These are phyloP conservation scores for Drosophila atroscutellata DNA, from an alignment of 2,888 invertebrate species.

Conservation along the genomic window DNA sequence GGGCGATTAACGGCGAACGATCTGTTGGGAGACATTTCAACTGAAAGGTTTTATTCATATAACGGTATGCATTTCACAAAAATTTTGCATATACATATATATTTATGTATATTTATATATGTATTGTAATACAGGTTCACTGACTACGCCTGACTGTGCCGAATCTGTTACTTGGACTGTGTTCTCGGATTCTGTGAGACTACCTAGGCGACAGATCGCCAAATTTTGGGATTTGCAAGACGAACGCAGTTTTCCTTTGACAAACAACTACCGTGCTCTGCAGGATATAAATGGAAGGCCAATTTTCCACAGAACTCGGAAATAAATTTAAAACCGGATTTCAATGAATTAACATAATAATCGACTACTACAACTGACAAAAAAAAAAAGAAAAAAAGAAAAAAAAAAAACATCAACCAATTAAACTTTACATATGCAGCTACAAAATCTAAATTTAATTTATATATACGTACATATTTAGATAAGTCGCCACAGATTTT, in stretches of 20 bases:
- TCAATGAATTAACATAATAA: background rate
- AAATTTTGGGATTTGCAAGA: slow-evolving; percentile 53
- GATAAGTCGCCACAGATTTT: background rate
- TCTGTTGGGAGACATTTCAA: slow-evolving; percentile 68
- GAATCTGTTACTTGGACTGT: slow-evolving; percentile 91
- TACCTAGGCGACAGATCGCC: slow-evolving; percentile 68
- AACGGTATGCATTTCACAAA: slow-evolving; percentile 60
- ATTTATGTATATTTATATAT: background rate
- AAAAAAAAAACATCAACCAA: slow-evolving; percentile 5
- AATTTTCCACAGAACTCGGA: slow-evolving; percentile 35
- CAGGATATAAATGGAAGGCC: slow-evolving; percentile 48
- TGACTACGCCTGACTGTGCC: slow-evolving; percentile 90
- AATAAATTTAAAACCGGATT: background rate
- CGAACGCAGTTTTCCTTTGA: slow-evolving; percentile 27
- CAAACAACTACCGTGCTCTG: slow-evolving; percentile 52
- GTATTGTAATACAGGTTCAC: slow-evolving; percentile 86
- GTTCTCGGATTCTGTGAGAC: slow-evolving; percentile 85
- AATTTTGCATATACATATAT: background rate
- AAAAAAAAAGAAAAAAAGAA: slow-evolving; percentile 14
- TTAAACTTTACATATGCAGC: slow-evolving; percentile 18
- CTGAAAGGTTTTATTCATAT: slow-evolving; percentile 72
- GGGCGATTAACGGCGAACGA: slow-evolving; percentile 53
- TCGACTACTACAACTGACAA: background rate
- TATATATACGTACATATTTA: background rate
- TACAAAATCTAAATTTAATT: background rate